phyloP scores from a whole-genome alignment of 2,797 vertebrate genomes.

The Gouania willdenowi region DNA sequence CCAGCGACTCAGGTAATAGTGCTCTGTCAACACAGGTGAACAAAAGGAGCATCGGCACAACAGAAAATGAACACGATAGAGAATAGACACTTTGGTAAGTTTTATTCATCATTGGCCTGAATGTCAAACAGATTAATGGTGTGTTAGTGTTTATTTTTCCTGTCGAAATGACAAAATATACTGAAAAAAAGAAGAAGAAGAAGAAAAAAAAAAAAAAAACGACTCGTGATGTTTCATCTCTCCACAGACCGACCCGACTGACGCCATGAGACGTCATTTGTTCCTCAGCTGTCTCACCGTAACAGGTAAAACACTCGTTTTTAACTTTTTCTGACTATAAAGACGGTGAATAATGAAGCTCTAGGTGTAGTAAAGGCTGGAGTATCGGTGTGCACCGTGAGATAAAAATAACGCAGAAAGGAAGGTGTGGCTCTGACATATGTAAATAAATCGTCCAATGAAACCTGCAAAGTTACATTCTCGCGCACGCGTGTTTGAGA shows the following conservation, averaged over 20 bases:
- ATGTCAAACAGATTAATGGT: too few species aligned
- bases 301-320: slow-evolving; percentile 71
- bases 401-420: too few species aligned
- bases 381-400: slow-evolving; percentile 8
- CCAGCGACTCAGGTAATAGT: slow-evolving; percentile 37
- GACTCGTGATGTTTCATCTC: slow-evolving; percentile 1
- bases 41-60: neutral
- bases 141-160: too few species aligned
- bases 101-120: neutral
- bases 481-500: too few species aligned
- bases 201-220: too few species aligned
- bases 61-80: slow-evolving; percentile 23
- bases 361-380: too few species aligned
- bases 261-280: slow-evolving; percentile 62
- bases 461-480: slow-evolving; percentile 60
- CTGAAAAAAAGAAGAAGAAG: too few species aligned
- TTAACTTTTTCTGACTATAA: too few species aligned
- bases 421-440: too few species aligned
- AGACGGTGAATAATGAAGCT: neutral
- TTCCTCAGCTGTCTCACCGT: slow-evolving; percentile 42
- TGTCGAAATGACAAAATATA: too few species aligned
- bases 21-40: neutral
- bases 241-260: slow-evolving; percentile 56
- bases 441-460: too few species aligned
- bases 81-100: slow-evolving; percentile 37